A percentile compares a stretch with the other conserved stretches of the same genome.
Conservation (phyloP, 2,797 vertebrate genomes). For the Sebastes minor region DNA sequence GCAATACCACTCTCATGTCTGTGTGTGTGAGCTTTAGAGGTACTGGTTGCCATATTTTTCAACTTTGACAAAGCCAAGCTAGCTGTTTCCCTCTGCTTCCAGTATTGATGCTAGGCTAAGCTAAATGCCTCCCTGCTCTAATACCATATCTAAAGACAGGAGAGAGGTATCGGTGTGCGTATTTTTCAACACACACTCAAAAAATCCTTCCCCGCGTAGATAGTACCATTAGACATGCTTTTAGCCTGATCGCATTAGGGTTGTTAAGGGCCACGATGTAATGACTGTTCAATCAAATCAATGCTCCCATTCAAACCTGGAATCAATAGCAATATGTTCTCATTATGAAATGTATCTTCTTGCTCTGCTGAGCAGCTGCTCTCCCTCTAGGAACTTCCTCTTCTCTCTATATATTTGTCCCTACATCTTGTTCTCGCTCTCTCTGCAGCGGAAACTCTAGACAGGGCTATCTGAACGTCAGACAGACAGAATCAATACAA, state of each 20-base stretch:
- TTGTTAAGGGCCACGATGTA: slow-evolving; percentile 69
- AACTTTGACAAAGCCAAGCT: too few relatives aligned
- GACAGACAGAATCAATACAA: slow-evolving; percentile 71
- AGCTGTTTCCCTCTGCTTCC: too few relatives aligned
- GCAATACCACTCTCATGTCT: not conserved
- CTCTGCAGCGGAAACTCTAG: slow-evolving; percentile 56
- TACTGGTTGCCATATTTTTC: too few relatives aligned
- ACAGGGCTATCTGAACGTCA: slow-evolving; percentile 61
- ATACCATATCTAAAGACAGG: not conserved
- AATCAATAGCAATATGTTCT: slow-evolving; percentile 84
- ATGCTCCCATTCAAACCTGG: slow-evolving; percentile 78
- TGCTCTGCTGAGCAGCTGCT: slow-evolving; percentile 74
- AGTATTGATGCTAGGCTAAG: too few relatives aligned
- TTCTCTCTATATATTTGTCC: slow-evolving; percentile 28
- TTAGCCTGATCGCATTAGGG: slow-evolving; percentile 85
- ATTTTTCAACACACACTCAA: slow-evolving; percentile 8
- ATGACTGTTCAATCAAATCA: slow-evolving; percentile 82
- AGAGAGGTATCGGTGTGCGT: not conserved
- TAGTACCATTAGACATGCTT: slow-evolving; percentile 74
- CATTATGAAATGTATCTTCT: slow-evolving; percentile 79
- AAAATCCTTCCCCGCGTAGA: slow-evolving; percentile 31
- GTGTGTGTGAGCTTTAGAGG: not conserved
- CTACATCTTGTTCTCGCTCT: slow-evolving; percentile 7
- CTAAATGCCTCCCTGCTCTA: too few relatives aligned
- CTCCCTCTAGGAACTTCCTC: slow-evolving; percentile 44